Percentiles rank a stretch among this genome's conserved stretches.
Evolutionary conservation across 2,113 vertebrate species (phyloP).

Genomic region (Psettodes erumei): DNA sequence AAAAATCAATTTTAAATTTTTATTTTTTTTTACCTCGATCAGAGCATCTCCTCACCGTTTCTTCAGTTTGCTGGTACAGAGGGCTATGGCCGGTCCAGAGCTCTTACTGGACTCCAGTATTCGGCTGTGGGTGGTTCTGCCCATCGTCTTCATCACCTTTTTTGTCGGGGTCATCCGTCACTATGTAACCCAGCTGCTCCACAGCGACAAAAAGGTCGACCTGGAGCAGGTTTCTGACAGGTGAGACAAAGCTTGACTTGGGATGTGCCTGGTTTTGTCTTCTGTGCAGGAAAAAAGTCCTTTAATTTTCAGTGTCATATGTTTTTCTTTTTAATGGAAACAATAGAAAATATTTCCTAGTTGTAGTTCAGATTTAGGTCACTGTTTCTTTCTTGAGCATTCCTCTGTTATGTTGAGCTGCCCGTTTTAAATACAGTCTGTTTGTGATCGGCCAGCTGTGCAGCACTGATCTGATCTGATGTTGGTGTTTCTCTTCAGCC

Average conservation of each 20-base stretch:
- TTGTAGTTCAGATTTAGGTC: not conserved
- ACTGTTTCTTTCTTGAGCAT: not conserved
- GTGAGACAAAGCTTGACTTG: conserved; percentile 57
- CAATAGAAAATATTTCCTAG: too few relatives aligned
- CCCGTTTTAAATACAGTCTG: not conserved
- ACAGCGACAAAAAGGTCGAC: conserved; percentile 83
- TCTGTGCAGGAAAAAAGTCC: too few relatives aligned
- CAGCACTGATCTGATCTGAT: not conserved
- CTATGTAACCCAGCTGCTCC: conserved; percentile 84
- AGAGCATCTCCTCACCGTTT: conserved; percentile 1
- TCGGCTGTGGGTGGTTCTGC: conserved; percentile 87
- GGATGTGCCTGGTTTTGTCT: not conserved
- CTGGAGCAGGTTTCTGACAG: conserved; percentile 86
- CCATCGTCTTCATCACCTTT: conserved; percentile 88
- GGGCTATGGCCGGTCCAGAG: conserved; percentile 83
- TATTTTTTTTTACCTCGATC: not conserved
- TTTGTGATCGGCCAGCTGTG: not conserved
- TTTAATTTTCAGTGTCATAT: too few relatives aligned
- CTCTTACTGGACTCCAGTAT: conserved; percentile 87
- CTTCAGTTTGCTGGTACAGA: not conserved
- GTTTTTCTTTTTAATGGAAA: too few relatives aligned
- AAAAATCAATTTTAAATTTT: too few relatives aligned
- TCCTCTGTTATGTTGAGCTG: not conserved
- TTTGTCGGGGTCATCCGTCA: conserved; percentile 86
- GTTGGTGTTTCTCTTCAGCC: conserved; percentile 70